phyloP scores from a whole-genome alignment of 2,888 invertebrate genomes.

The Hydrotaea diabolus region DNA sequence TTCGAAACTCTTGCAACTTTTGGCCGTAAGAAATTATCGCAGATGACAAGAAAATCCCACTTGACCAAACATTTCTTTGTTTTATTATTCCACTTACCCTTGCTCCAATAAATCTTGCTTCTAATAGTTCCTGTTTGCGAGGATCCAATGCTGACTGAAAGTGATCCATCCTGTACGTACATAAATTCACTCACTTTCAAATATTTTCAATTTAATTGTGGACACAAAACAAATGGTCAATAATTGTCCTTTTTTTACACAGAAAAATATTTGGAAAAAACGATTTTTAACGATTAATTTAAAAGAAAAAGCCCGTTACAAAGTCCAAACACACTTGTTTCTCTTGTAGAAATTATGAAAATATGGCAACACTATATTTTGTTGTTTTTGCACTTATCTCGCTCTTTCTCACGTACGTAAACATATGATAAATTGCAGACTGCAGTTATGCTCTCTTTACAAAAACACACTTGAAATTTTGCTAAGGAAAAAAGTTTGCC shows the following conservation, averaged over 20 bases:
- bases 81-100: slow-evolving; percentile 94
- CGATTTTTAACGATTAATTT: background rate
- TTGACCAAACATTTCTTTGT: no score
- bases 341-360: background rate
- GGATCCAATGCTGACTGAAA: slow-evolving; percentile 98
- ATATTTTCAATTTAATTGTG: background rate
- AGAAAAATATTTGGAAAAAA: no score
- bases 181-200: slow-evolving; percentile 1
- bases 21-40: no score
- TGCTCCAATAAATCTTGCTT: slow-evolving; percentile 97
- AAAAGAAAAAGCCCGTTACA: background rate
- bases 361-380: background rate
- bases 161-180: slow-evolving; percentile 87
- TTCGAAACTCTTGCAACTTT: no score
- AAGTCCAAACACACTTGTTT: background rate
- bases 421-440: no score
- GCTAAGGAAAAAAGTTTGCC: background rate
- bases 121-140: slow-evolving; percentile 98
- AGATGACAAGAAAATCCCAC: no score
- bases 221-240: no score
- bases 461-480: background rate
- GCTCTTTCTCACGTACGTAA: background rate
- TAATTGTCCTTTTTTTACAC: no score
- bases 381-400: background rate
- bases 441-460: background rate